A percentile compares a stretch with the other conserved stretches of the same genome.
phyloP scores from a whole-genome alignment of 1,140 invertebrate genomes.

The Grapholita molesta region DNA sequence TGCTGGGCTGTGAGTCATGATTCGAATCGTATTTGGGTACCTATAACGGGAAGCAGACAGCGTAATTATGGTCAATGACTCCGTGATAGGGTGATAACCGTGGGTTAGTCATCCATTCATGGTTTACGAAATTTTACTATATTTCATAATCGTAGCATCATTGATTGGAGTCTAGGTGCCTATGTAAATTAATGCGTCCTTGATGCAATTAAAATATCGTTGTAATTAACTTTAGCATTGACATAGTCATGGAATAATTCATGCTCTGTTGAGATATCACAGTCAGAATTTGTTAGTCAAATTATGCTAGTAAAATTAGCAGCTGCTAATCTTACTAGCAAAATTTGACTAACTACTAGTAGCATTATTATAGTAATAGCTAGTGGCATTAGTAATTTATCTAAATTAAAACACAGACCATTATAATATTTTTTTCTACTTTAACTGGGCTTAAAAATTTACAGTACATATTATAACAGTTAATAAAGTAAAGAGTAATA shows the following conservation, averaged over 20 bases:
- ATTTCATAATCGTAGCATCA: not conserved
- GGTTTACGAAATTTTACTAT: not conserved
- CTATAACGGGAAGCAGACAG: conserved; percentile 61
- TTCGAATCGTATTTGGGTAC: conserved; percentile 50
- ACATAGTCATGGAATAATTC: not conserved
- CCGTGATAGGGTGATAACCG: conserved; percentile 29
- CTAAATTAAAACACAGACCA: too few species aligned
- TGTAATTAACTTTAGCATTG: not conserved
- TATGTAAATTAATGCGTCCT: conserved; percentile 35
- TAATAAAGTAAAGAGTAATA: too few species aligned
- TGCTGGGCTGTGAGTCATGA: conserved; percentile 56
- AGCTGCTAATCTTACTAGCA: too few species aligned
- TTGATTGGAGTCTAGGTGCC: not conserved
- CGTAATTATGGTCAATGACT: conserved; percentile 64
- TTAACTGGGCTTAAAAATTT: too few species aligned
- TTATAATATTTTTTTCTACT: too few species aligned
- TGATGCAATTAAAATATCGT: conserved; percentile 32
- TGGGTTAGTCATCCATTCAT: conserved; percentile 15
- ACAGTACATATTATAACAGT: too few species aligned
- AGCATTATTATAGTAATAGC: too few species aligned
- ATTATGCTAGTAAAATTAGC: too few species aligned
- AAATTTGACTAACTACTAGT: too few species aligned
- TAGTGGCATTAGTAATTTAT: not conserved
- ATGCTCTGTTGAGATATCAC: too few species aligned
- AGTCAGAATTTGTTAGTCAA: too few species aligned